Conservation (phyloP, 2,797 vertebrate genomes). For the Tauraco hartlaubi region DNA sequence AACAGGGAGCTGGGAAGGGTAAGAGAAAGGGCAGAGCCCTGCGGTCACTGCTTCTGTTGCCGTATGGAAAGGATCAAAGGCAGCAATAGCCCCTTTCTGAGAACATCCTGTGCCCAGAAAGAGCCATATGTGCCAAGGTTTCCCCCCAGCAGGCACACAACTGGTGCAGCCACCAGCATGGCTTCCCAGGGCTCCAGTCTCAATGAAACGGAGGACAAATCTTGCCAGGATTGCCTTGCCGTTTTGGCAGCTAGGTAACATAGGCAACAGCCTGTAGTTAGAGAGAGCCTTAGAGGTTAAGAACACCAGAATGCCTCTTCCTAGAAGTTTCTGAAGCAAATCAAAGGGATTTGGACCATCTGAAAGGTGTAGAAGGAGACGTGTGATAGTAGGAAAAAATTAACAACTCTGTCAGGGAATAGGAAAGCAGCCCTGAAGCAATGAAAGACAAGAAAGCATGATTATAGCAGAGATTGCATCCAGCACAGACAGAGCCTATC, state of each 20-base stretch:
- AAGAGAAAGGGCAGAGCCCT: background rate
- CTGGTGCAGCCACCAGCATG: background rate
- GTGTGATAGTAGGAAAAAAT: background rate
- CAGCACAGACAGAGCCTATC: background rate
- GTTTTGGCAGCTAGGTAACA: background rate
- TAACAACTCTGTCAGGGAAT: background rate
- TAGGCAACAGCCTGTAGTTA: background rate
- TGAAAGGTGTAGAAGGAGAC: background rate
- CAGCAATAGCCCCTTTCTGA: background rate
- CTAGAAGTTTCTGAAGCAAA: conserved; percentile 1
- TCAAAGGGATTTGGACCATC: background rate
- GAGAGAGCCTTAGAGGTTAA: background rate
- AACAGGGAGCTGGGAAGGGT: background rate
- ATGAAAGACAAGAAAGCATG: background rate
- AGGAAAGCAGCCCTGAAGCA: background rate
- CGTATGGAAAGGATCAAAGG: background rate
- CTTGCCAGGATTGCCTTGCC: background rate
- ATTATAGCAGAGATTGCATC: background rate
- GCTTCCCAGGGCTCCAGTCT: background rate
- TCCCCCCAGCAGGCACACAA: background rate
- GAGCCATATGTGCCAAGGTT: background rate
- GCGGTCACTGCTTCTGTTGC: background rate
- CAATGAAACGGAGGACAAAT: background rate
- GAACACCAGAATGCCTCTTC: background rate
- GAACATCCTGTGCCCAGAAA: background rate